Evolutionary conservation across 2,888 invertebrate genomes (phyloP).

Genomic region (Hedya salicella): DNA sequence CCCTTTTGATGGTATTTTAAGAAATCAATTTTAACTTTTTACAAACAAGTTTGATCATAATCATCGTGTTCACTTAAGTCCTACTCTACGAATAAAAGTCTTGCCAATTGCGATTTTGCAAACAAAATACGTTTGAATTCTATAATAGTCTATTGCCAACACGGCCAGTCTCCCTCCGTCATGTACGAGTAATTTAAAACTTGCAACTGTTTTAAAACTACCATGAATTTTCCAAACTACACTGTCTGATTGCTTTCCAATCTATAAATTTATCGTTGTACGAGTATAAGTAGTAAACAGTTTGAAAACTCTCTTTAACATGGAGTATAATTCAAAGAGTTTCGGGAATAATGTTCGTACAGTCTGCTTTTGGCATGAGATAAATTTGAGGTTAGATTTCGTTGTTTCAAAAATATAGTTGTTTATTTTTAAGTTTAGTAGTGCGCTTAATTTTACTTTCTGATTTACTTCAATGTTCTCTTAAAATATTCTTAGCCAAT

Average conservation of each 20-base stretch:
- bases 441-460: too few relatives aligned
- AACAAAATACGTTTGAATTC: not conserved
- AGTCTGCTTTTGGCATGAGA: conserved; percentile 14
- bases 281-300: conserved; percentile 37
- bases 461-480: too few relatives aligned
- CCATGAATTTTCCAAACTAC: conserved; percentile 39
- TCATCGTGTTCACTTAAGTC: too few relatives aligned
- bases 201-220: conserved; percentile 40
- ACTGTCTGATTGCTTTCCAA: conserved; percentile 42
- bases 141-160: not conserved
- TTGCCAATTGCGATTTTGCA: not conserved
- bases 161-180: not conserved
- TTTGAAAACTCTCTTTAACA: conserved; percentile 39
- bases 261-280: conserved; percentile 39
- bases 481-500: too few relatives aligned
- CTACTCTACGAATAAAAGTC: too few relatives aligned
- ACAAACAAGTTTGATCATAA: not conserved
- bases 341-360: conserved; percentile 33
- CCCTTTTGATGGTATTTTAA: not conserved
- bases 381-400: conserved; percentile 10
- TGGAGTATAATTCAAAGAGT: conserved; percentile 37
- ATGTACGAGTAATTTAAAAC: conserved; percentile 29
- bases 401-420: not conserved
- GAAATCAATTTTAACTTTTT: not conserved
- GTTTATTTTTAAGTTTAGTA: not conserved